Evolutionary conservation across 1,140 invertebrate genomes (phyloP).

Genomic region (Eurosta solidaginis): DNA sequence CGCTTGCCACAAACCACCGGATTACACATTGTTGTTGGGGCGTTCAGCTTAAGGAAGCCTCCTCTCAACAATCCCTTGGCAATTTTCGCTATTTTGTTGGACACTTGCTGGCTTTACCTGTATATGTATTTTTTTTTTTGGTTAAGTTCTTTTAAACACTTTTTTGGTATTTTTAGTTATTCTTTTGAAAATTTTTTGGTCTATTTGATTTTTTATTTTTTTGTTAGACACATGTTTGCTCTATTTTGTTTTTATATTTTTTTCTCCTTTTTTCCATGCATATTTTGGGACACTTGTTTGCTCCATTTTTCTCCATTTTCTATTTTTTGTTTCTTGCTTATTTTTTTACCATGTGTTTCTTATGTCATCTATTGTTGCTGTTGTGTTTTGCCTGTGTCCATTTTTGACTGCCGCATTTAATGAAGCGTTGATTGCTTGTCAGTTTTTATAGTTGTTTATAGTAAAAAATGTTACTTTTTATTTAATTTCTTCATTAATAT

Average conservation of each 20-base stretch:
- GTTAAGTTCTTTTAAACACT: too few relatives aligned
- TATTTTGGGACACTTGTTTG: too few relatives aligned
- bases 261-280: too few relatives aligned
- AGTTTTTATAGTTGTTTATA: not conserved
- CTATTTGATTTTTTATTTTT: too few relatives aligned
- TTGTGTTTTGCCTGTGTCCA: not conserved
- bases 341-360: not conserved
- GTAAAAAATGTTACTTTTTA: not conserved
- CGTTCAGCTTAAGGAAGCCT: constrained; percentile 33
- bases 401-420: constrained; percentile 15
- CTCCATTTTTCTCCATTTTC: not conserved
- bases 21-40: constrained; percentile 40
- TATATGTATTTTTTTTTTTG: not conserved
- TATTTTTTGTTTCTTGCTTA: not conserved
- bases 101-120: not conserved
- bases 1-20: too few relatives aligned
- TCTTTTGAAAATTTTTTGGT: too few relatives aligned
- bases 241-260: too few relatives aligned
- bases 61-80: not conserved
- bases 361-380: not conserved
- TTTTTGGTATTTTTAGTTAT: too few relatives aligned
- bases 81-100: not conserved
- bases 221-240: too few relatives aligned
- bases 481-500: constrained; percentile 19
- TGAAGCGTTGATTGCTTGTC: constrained; percentile 28